Base-by-base conservation (phyloP, 2,888 invertebrate genomes). In the Cryptus viduatorius region DNA sequence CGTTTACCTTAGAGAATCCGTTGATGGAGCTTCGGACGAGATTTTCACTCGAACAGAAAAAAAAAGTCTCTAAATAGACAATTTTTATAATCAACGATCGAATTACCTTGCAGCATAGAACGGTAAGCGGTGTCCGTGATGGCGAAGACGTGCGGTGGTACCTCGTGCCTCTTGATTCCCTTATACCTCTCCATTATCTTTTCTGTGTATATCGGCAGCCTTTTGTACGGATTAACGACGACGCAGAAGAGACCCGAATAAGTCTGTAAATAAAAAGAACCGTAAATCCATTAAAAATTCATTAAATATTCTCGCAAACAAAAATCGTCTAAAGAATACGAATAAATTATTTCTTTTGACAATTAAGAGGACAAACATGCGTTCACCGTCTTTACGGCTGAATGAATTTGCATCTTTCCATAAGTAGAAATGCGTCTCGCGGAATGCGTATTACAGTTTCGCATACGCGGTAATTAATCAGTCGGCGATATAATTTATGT, bases 161-260 rank as follows among this genome's bases (percentile, higher is more conserved):
- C 98, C 95, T 99, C 99, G 95, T 99, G 99, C 91, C 99, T 95
- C 95, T 99, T 99, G 95, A 99, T 99, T 90, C 99, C 99, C 96
- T 99, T 99, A 95, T 99, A 99, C 94, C 98, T 96, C 94, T 99
- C 99, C 97, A 99, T 98, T 90, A 99, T 98, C 95, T 98, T 98
- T 95, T 99, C 99, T 93, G 99, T 99, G 96, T 99, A 99, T 94
- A 99, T 99, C 86, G 99, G 99, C 94, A 99, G 95, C 94, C 97
- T 97, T 95, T 99, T 99, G 96, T 99, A 99, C 3, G 99, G 99
- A 95, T 99, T 99, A 90, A 99, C 99, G 91, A 99, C 99, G 93
- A 99, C 99, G 95, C 99, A 99, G 96, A 99, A 99, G 91, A 99
- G 97, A 88, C 99, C 99, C 89, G 99, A 99, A 95, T 99, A 99